Percentiles rank a stretch among this genome's conserved stretches.
Conservation (phyloP, 2,113 vertebrate genomes). For the Apteryx mantelli region DNA sequence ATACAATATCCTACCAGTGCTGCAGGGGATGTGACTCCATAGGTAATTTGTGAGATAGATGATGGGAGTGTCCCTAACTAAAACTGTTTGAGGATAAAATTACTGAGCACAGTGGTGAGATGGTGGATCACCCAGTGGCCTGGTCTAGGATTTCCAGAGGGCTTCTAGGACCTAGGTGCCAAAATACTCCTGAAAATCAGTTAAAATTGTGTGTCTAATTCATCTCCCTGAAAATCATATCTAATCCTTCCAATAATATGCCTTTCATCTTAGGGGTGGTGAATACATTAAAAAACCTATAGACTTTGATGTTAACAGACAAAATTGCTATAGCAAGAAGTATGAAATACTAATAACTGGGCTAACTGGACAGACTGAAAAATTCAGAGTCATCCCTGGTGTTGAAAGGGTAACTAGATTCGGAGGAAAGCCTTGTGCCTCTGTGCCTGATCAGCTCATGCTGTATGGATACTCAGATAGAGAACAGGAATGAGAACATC, state of each 20-base stretch:
- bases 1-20: slow-evolving; percentile 64
- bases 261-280: neutral
- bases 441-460: neutral
- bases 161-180: neutral
- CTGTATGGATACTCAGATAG: neutral
- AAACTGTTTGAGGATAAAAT: slow-evolving; percentile 59
- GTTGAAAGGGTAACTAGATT: neutral
- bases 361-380: neutral
- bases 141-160: slow-evolving; percentile 18
- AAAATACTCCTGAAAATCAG: neutral
- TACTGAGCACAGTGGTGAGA: slow-evolving; percentile 8
- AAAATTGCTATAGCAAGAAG: neutral
- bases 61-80: slow-evolving; percentile 61
- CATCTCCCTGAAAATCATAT: neutral
- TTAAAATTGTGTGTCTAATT: neutral
- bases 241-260: neutral
- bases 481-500: neutral
- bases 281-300: neutral
- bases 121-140: slow-evolving; percentile 36
- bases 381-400: neutral
- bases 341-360: neutral
- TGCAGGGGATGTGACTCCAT: slow-evolving; percentile 65
- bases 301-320: neutral
- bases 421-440: neutral
- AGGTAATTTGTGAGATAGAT: slow-evolving; percentile 68